Evolutionary conservation across 2,113 vertebrate species (phyloP).

Genomic region (Potamarius usumacintae): DNA sequence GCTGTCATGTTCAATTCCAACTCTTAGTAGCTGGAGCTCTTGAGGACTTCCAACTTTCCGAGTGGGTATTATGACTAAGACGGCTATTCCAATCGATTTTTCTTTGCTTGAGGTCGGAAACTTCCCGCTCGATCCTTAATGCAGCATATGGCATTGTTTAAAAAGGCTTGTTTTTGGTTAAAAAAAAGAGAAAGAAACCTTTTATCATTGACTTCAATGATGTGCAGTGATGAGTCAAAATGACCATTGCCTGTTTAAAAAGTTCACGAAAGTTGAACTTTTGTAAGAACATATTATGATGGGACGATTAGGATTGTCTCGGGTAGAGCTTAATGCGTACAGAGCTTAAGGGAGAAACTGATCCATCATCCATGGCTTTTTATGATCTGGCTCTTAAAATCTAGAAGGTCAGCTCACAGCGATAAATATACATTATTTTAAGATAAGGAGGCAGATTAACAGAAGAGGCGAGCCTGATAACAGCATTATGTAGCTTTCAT

Average conservation of each 20-base stretch:
- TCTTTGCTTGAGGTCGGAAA: background rate
- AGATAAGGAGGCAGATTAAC: background rate
- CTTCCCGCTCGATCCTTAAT: background rate
- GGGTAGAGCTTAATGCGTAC: background rate
- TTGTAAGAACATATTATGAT: background rate
- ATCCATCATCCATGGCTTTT: background rate
- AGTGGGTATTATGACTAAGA: background rate
- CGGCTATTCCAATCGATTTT: background rate
- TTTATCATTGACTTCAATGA: background rate
- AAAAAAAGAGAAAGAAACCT: background rate
- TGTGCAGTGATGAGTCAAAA: background rate
- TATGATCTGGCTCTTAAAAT: background rate
- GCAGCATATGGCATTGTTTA: no score
- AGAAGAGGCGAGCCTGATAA: background rate
- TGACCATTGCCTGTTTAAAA: background rate
- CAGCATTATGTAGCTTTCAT: background rate
- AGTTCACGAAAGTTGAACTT: background rate
- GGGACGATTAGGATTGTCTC: background rate
- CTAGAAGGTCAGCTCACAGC: background rate
- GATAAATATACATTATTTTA: background rate
- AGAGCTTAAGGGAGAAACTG: background rate
- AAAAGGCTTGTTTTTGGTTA: background rate
- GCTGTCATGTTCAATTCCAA: background rate
- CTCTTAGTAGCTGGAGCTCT: background rate
- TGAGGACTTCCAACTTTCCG: background rate